Base-by-base conservation (phyloP, 1,140 invertebrate species). In the Hypothenemus hampei region DNA sequence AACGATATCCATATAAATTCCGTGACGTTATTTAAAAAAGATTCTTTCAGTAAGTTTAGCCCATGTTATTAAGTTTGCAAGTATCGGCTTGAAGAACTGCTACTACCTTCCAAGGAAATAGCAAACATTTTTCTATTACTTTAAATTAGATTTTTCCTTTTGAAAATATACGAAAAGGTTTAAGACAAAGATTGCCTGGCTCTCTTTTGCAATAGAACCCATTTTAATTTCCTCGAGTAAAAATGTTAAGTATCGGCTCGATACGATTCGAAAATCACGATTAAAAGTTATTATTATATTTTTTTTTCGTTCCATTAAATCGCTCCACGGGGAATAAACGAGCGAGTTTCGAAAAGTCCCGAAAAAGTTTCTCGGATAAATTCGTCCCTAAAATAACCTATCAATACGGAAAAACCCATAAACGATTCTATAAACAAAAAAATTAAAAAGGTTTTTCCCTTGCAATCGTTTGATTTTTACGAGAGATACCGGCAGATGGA, bases 401-500 rank as follows among this genome's bases (percentile, higher is more conserved):
- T 56, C 53, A 48, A 56, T 56, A 56, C 48, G 53, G 44, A 33
- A 47, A 55, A 55, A 36, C n/a, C 53, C 16, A 48, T 56, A 56
- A 56, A 56, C 53, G 33, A 45, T 53, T 22, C 40, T 36, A 53
- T 53, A 53, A 53, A 53, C 50, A 53, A 53, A 21, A 43, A 53
- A 53, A 53, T 43, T 53, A 43, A 53, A 53, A 53, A 45, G 51
- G 23, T 39, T 55, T 55, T 47, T 39, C 29, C 52, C 18, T 37
- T 16, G 33, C 13, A 47, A 44, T 55, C 11, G 52, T 16, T 23
- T 29, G 52, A 55, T 47, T 37, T 29, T 46, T 55, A 55, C 33
- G 43, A 29, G n/a, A 55, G 35, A 55, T 55, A 55, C 31, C 19
- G 29, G n/a, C n/a, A n/a, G n/a, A n/a, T 20, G 37, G 29, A 46